A percentile compares a stretch with the other conserved stretches of the same genome.
phyloP scores from a whole-genome alignment of 1,140 invertebrate species.

The Wasmannia auropunctata region DNA sequence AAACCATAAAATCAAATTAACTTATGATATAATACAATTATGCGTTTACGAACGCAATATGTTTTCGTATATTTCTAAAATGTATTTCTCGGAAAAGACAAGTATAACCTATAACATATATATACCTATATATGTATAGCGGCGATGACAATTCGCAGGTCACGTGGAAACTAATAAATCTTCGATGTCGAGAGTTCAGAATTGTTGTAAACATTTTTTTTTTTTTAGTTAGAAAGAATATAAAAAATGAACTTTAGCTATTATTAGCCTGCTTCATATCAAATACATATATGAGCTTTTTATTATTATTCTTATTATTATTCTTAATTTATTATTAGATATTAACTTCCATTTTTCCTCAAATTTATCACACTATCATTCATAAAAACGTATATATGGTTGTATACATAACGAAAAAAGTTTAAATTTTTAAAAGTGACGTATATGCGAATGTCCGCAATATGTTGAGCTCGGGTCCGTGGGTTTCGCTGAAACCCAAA shows the following conservation, averaged over 20 bases:
- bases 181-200: background rate
- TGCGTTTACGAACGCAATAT: background rate
- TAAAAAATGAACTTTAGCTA: background rate
- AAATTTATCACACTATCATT: background rate
- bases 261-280: background rate
- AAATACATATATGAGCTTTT: background rate
- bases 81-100: background rate
- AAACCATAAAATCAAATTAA: background rate
- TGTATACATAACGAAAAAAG: background rate
- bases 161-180: conserved; percentile 2
- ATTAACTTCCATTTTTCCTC: background rate
- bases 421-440: background rate
- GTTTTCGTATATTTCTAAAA: background rate
- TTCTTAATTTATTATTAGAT: background rate
- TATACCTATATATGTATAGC: background rate
- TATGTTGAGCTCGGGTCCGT: background rate
- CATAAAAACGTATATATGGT: background rate
- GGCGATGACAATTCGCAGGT: background rate
- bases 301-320: background rate
- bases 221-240: background rate
- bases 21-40: background rate
- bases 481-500: background rate
- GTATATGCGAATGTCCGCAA: background rate
- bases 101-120: background rate
- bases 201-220: background rate